These are phyloP conservation scores for Kryptopterus vitreolus DNA, from an alignment of 2,797 vertebrate species.

Conservation along the genomic window DNA sequence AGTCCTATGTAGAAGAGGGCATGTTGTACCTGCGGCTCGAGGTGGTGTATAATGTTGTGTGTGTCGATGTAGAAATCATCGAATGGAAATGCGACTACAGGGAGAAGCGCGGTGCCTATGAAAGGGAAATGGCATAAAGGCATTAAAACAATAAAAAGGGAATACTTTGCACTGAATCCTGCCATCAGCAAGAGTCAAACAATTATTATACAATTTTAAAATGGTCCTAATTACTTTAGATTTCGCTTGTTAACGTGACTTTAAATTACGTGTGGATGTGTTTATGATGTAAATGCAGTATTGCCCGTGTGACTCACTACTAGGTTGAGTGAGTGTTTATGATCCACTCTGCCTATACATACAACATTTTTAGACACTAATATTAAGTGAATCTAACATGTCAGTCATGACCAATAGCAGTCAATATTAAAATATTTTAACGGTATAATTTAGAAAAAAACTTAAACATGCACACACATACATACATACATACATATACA, in stretches of 20 bases:
- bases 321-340: background rate
- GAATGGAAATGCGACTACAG: constrained; percentile 87
- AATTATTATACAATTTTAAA: too few species aligned
- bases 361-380: background rate
- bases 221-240: background rate
- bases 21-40: constrained; percentile 76
- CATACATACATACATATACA: too few species aligned
- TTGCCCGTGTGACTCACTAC: background rate
- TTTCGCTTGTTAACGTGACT: background rate
- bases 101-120: constrained; percentile 84
- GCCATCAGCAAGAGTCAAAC: background rate
- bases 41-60: constrained; percentile 73
- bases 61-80: constrained; percentile 84
- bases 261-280: background rate
- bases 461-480: too few species aligned
- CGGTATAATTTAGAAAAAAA: background rate
- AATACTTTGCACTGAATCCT: background rate
- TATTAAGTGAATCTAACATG: background rate
- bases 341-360: background rate
- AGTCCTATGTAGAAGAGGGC: constrained; percentile 83
- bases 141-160: background rate
- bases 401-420: background rate
- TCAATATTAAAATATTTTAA: background rate
- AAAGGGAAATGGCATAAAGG: background rate
- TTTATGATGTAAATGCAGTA: too few species aligned